These are phyloP conservation scores for Mormyrus hasselquistii DNA, from an alignment of 2,797 vertebrate genomes.

Conservation along the genomic window DNA sequence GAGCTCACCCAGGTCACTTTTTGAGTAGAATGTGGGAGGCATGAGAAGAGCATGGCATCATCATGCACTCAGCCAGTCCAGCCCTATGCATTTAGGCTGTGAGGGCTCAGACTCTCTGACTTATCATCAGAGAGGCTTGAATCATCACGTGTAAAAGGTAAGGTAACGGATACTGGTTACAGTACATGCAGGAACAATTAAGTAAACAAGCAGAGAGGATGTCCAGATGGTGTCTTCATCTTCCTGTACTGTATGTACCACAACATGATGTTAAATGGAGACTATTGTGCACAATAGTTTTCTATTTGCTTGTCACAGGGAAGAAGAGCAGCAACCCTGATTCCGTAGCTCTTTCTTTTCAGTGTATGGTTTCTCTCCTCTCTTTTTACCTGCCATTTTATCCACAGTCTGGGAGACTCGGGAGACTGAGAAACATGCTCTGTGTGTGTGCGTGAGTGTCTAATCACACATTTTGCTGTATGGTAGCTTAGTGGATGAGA, in stretches of 20 bases:
- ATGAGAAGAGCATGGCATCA: background rate
- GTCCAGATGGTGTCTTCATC: background rate
- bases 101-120: background rate
- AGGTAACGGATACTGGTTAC: background rate
- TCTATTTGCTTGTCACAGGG: background rate
- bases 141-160: background rate
- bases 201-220: background rate
- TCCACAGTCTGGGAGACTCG: background rate
- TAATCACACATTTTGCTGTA: background rate
- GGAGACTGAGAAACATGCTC: background rate
- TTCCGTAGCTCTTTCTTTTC: background rate
- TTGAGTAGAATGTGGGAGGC: background rate
- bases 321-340: background rate
- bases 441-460: background rate
- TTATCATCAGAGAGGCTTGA: background rate
- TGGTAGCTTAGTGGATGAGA: background rate
- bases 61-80: background rate
- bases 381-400: background rate
- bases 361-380: background rate
- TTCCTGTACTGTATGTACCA: background rate
- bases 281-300: background rate
- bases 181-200: background rate
- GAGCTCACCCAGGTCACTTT: background rate
- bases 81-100: background rate
- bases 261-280: background rate